phyloP scores from a whole-genome alignment of 2,113 vertebrate species.

The Rhegmatorhina hoffmannsi region DNA sequence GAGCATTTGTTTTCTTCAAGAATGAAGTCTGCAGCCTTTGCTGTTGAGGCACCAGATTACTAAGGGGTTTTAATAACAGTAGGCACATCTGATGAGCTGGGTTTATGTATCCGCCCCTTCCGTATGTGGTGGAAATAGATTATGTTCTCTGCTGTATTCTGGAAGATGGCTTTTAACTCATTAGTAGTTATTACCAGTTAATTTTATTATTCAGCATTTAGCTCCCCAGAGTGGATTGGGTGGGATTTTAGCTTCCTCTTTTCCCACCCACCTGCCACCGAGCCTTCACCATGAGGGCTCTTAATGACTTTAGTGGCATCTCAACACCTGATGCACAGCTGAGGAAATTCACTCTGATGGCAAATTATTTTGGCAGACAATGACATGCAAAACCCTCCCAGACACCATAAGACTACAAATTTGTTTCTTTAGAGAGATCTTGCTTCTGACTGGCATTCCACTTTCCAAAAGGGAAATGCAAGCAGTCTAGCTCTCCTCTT shows the following conservation, averaged over 20 bases:
- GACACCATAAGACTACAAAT: slow-evolving; percentile 10
- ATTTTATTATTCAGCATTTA: neutral
- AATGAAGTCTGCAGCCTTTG: neutral
- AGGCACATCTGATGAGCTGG: neutral
- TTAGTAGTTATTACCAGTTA: neutral
- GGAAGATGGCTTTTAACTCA: neutral
- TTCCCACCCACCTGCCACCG: neutral
- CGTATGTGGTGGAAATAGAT: neutral
- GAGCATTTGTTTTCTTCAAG: neutral
- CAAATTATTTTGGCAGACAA: slow-evolving; percentile 49
- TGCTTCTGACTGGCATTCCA: neutral
- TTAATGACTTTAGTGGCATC: slow-evolving; percentile 19
- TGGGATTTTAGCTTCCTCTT: slow-evolving; percentile 10
- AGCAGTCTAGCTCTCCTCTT: neutral
- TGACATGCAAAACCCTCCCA: slow-evolving; percentile 22
- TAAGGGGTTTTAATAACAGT: neutral
- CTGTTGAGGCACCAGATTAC: neutral
- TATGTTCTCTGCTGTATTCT: neutral
- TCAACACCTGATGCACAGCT: slow-evolving; percentile 12
- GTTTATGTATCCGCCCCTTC: neutral
- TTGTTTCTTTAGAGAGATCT: slow-evolving; percentile 1
- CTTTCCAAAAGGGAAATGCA: neutral
- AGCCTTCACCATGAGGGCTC: neutral
- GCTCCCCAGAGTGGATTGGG: neutral
- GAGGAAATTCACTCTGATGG: slow-evolving; percentile 30